Evolutionary conservation across 2,113 vertebrate genomes (phyloP).

Genomic region (Miniopterus natalensis): DNA sequence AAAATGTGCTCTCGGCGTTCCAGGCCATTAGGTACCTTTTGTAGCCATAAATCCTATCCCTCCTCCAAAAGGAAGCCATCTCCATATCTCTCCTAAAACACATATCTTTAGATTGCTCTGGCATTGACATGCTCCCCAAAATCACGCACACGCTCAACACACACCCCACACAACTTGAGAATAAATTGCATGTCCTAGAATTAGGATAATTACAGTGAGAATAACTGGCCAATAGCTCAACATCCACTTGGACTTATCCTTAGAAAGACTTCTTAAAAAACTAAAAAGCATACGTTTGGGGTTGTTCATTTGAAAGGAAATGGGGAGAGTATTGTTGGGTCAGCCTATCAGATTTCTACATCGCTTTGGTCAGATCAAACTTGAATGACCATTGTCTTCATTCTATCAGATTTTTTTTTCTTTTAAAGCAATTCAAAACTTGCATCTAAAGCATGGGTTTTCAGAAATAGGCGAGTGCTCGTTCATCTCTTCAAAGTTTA

Average conservation of each 20-base stretch:
- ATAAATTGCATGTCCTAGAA: background rate
- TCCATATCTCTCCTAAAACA: background rate
- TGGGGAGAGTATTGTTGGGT: background rate
- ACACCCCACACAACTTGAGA: background rate
- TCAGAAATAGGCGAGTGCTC: background rate
- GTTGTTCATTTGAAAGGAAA: constrained; percentile 44
- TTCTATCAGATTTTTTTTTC: background rate
- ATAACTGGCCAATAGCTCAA: constrained; percentile 41
- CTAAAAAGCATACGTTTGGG: background rate
- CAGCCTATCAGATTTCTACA: background rate
- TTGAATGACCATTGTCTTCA: background rate
- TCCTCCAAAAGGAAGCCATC: background rate
- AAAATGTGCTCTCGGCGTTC: background rate
- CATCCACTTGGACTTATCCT: constrained; percentile 11
- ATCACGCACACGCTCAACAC: background rate
- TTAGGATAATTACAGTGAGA: background rate
- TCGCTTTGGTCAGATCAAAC: background rate
- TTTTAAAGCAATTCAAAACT: background rate
- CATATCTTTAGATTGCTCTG: background rate
- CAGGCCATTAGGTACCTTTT: background rate
- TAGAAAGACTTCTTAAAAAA: background rate
- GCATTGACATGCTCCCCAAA: background rate
- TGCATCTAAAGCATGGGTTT: background rate
- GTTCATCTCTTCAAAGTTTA: background rate
- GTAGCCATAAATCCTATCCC: background rate